Percentiles rank a stretch among this genome's conserved stretches.
These are phyloP conservation scores for Philereme vetulata DNA, from an alignment of 2,888 invertebrate genomes.

Conservation along the genomic window DNA sequence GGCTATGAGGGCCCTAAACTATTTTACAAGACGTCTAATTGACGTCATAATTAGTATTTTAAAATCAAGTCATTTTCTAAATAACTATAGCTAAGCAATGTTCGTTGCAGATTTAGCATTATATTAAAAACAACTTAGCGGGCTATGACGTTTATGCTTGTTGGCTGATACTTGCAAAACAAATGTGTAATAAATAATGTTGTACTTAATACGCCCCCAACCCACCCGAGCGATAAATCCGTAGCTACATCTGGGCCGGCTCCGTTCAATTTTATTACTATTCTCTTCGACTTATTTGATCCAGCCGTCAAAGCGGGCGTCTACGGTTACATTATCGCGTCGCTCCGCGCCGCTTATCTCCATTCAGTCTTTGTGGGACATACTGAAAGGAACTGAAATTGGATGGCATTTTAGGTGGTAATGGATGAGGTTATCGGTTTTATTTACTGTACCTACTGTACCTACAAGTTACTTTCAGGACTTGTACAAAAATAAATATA, in stretches of 20 bases:
- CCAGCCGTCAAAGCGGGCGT: slow-evolving; percentile 78
- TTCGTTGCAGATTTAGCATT: no score
- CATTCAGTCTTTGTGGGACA: slow-evolving; percentile 42
- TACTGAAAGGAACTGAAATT: slow-evolving; percentile 30
- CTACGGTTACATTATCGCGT: slow-evolving; percentile 71
- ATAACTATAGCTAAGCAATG: no score
- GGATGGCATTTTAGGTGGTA: slow-evolving; percentile 29
- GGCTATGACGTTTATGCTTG: no score
- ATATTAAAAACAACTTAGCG: no score
- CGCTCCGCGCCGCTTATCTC: slow-evolving; percentile 57
- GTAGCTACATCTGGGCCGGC: slow-evolving; percentile 79
- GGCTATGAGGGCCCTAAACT: no score
- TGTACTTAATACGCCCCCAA: slow-evolving; percentile 46
- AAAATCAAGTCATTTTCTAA: no score
- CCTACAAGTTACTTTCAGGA: no score
- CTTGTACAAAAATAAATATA: no score
- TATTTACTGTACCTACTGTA: background rate
- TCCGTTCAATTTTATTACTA: slow-evolving; percentile 82
- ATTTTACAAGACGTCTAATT: no score
- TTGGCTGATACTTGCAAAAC: no score
- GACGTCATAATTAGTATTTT: no score
- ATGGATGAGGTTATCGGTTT: slow-evolving; percentile 27
- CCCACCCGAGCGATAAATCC: slow-evolving; percentile 73
- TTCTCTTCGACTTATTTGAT: slow-evolving; percentile 82
- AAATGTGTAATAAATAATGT: no score